Evolutionary conservation across 2,888 invertebrate species (phyloP).

Genomic region (Idaea straminata): DNA sequence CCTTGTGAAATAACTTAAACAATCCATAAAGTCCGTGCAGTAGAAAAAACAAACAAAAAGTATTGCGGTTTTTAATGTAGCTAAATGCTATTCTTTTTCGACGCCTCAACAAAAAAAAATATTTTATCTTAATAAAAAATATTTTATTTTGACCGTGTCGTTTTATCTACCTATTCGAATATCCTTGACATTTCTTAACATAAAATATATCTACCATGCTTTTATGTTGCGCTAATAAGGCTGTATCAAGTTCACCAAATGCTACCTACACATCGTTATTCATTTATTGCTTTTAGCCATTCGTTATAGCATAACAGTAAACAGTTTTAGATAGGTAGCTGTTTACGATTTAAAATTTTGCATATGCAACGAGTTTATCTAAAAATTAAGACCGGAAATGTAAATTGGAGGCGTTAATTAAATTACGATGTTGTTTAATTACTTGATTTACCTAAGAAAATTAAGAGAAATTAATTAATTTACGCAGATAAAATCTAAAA

Average conservation of each 20-base stretch:
- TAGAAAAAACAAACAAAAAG: too few species aligned
- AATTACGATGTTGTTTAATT: neutral
- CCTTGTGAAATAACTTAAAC: too few species aligned
- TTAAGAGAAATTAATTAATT: neutral
- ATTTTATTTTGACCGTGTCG: neutral
- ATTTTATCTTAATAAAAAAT: neutral
- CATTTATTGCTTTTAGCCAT: slow-evolving; percentile 15
- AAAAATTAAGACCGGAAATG: neutral
- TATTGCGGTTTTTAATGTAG: too few species aligned
- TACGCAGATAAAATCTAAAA: neutral
- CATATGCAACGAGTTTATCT: neutral
- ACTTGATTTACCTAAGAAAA: neutral
- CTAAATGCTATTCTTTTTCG: neutral
- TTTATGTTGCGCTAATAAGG: slow-evolving; percentile 23
- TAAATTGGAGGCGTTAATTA: neutral
- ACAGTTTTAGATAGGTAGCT: neutral
- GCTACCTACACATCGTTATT: slow-evolving; percentile 19
- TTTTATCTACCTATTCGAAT: neutral
- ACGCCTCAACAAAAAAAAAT: neutral
- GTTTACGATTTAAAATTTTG: neutral
- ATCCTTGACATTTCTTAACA: neutral
- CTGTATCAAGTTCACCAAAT: slow-evolving; percentile 24
- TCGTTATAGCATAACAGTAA: slow-evolving; percentile 6
- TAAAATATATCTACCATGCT: slow-evolving; percentile 13
- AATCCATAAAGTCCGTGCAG: too few species aligned